Evolutionary conservation across 2,888 invertebrate species (phyloP).

Genomic region (Megamerina dolium): DNA sequence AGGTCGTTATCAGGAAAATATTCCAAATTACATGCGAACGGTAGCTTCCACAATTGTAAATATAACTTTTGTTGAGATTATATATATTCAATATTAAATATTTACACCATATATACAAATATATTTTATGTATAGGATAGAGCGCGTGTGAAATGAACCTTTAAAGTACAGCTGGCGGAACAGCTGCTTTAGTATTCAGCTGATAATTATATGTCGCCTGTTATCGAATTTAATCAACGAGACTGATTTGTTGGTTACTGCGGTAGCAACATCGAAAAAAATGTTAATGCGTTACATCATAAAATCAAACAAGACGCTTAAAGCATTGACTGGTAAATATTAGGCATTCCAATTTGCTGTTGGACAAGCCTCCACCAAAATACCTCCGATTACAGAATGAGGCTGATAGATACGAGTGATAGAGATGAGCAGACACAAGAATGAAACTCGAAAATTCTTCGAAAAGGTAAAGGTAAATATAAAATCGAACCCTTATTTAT

Average conservation of each 20-base stretch:
- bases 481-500: too few species aligned
- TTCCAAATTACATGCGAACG: slow-evolving; percentile 15
- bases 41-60: slow-evolving; percentile 22
- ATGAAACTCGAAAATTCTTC: too few species aligned
- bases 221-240: slow-evolving; percentile 22
- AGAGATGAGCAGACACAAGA: too few species aligned
- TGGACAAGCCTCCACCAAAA: too few species aligned
- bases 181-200: slow-evolving; percentile 9
- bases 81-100: slow-evolving; percentile 8
- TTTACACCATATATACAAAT: slow-evolving; percentile 16
- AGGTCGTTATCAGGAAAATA: too few species aligned
- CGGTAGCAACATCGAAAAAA: slow-evolving; percentile 3
- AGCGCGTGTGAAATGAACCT: slow-evolving; percentile 15
- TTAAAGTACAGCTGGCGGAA: slow-evolving; percentile 16
- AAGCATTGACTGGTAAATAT: neutral
- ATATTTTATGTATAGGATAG: too few species aligned
- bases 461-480: too few species aligned
- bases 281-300: too few species aligned
- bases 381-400: too few species aligned
- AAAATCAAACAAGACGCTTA: neutral
- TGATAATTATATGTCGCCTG: slow-evolving; percentile 13
- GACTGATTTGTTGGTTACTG: slow-evolving; percentile 42
- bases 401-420: too few species aligned
- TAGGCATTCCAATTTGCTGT: neutral
- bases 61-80: slow-evolving; percentile 21